Conservation (phyloP, 1,140 invertebrate genomes). For the Hyles vespertilio region DNA sequence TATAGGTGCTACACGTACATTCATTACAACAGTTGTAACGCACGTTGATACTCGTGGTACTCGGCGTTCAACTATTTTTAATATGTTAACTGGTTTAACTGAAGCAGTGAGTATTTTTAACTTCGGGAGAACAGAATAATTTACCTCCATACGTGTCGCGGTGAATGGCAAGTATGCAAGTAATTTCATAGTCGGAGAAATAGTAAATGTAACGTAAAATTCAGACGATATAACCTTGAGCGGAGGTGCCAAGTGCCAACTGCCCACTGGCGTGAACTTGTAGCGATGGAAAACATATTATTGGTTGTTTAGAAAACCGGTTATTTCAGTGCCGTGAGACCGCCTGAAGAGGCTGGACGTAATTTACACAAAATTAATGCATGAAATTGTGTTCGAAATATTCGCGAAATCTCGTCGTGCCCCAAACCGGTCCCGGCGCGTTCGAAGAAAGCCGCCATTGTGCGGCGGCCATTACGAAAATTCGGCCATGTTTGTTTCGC, state of each 20-base stretch:
- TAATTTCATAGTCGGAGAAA: constrained; percentile 24
- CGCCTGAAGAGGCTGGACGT: constrained; percentile 52
- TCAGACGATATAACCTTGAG: constrained; percentile 28
- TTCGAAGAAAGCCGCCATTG: constrained; percentile 37
- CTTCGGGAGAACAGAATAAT: constrained; percentile 13
- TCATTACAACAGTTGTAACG: too few species aligned
- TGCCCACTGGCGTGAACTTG: constrained; percentile 19
- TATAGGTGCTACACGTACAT: too few species aligned
- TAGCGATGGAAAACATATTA: constrained; percentile 26
- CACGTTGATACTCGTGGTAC: too few species aligned
- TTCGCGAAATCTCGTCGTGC: constrained; percentile 46
- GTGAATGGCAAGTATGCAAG: constrained; percentile 26
- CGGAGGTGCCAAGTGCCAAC: constrained; percentile 14
- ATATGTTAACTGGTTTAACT: constrained; percentile 14
- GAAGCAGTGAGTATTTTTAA: constrained; percentile 18
- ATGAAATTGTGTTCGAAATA: constrained; percentile 37
- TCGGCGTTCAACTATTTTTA: constrained; percentile 13
- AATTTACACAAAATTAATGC: constrained; percentile 28
- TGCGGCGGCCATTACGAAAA: constrained; percentile 51
- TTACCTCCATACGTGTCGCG: constrained; percentile 15
- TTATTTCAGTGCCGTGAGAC: constrained; percentile 57
- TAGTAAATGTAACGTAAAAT: constrained; percentile 31
- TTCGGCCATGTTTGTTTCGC: constrained; percentile 63
- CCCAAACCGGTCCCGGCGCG: constrained; percentile 43
- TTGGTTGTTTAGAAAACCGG: constrained; percentile 39